Evolutionary conservation across 2,888 invertebrate species (phyloP), one percentile per base, ranked within the genome.

Genomic region (Sclerodermus sp.): DNA sequence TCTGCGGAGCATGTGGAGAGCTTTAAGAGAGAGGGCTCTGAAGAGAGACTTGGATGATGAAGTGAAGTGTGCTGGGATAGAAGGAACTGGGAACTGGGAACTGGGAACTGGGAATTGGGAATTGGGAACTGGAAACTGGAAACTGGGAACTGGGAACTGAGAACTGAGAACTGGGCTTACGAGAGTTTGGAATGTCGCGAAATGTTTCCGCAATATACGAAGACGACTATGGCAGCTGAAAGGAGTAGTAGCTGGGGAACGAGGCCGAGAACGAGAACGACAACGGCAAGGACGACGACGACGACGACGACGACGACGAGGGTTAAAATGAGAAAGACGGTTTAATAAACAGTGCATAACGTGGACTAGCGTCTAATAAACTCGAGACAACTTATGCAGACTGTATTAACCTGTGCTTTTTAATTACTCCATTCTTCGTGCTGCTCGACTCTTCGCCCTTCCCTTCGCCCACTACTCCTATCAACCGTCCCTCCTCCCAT

Each of bases 301-400:
- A 40, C 15, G 43, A n/a, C n/a, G n/a, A n/a, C n/a, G 23, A 32
- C 13, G 36, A 32, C 29, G 12, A 6, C 30, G 18, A 17, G 18
- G 41, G 31, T 45, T 17, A 16, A 36, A 29, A 29, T 13, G 30
- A 37, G 16, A 39, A 42, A 31, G 37, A 40, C 15, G 43, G 8
- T 49, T 58, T 54, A 60, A 60, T 60, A 61, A 63, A 59, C 57
- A 53, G 47, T 42, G 46, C 38, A 45, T 38, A 30, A 46, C 30
- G 53, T 23, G 10, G 47, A 42, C 38, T 45, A 36, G 46, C 42
- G 47, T 52, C 52, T 58, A 58, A 62, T 60, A 58, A 56, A 62
- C 53, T 52, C 45, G 34, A 43, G 45, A 53, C 49, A 50, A 56
- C 45, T 46, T 55, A 44, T 42, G 45, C 38, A 17, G 23, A 16